These are phyloP conservation scores for Eilema griseolum DNA, from an alignment of 2,888 invertebrate genomes.

Conservation along the genomic window DNA sequence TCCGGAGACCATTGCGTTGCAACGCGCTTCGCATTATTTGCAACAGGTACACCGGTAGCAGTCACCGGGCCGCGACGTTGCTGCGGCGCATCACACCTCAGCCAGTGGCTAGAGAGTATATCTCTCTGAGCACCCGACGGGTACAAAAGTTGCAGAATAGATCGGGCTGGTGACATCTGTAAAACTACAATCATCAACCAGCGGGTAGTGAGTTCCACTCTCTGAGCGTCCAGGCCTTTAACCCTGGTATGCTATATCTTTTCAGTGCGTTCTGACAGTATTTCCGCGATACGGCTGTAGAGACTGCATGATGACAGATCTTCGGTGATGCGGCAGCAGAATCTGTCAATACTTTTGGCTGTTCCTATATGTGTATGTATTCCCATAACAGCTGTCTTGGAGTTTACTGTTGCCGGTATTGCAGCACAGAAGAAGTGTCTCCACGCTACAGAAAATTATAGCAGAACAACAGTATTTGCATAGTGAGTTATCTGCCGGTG, in stretches of 20 bases:
- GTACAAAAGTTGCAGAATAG: too few species aligned
- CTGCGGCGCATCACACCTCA: background rate
- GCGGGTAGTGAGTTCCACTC: background rate
- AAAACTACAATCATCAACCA: background rate
- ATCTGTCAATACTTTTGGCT: background rate
- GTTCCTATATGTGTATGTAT: background rate
- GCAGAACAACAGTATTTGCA: background rate
- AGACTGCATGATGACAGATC: background rate
- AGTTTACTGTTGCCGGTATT: background rate
- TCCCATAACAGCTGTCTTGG: background rate
- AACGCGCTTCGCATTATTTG: background rate
- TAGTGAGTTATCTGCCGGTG: background rate
- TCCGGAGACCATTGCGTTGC: background rate
- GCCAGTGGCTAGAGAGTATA: background rate
- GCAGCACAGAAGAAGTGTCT: background rate
- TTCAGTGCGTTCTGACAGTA: background rate
- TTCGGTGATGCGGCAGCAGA: background rate
- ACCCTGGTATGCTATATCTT: background rate
- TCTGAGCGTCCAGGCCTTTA: background rate
- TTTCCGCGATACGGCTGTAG: background rate
- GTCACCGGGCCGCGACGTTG: background rate
- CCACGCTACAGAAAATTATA: background rate
- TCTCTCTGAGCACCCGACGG: background rate
- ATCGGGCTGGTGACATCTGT: background rate
- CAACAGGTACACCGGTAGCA: background rate